Evolutionary conservation across 2,888 invertebrate genomes (phyloP).

Genomic region (Unio pictorum): DNA sequence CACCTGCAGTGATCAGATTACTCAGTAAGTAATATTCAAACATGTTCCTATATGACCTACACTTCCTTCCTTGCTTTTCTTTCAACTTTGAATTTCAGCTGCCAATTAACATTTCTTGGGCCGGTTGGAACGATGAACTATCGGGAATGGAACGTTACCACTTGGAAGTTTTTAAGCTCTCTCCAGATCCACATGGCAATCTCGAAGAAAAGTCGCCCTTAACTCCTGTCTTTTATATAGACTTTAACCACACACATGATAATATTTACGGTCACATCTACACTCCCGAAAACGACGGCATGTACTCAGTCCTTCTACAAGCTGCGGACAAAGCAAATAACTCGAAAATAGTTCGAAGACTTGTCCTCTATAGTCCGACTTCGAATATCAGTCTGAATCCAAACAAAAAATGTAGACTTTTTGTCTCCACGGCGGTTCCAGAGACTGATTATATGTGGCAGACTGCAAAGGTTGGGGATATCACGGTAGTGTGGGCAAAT

Average conservation of each 20-base stretch:
- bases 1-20: too few species aligned
- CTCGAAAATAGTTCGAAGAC: not conserved
- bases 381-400: not conserved
- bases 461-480: too few species aligned
- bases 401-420: not conserved
- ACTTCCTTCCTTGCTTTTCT: too few species aligned
- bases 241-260: too few species aligned
- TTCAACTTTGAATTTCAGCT: not conserved
- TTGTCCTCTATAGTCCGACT: not conserved
- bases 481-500: too few species aligned
- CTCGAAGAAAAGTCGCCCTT: constrained; percentile 9
- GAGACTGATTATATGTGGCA: not conserved
- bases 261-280: not conserved
- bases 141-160: constrained; percentile 5
- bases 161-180: constrained; percentile 6
- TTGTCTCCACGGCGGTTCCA: not conserved
- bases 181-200: constrained; percentile 6
- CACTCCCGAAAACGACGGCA: not conserved
- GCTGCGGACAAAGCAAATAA: constrained; percentile 2
- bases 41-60: too few species aligned
- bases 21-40: too few species aligned
- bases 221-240: not conserved
- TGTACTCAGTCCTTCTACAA: not conserved
- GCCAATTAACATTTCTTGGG: constrained; percentile 5
- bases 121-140: constrained; percentile 10